These are phyloP conservation scores for Drosophila navojoa DNA, from an alignment of 1,140 invertebrate genomes.

Conservation along the genomic window DNA sequence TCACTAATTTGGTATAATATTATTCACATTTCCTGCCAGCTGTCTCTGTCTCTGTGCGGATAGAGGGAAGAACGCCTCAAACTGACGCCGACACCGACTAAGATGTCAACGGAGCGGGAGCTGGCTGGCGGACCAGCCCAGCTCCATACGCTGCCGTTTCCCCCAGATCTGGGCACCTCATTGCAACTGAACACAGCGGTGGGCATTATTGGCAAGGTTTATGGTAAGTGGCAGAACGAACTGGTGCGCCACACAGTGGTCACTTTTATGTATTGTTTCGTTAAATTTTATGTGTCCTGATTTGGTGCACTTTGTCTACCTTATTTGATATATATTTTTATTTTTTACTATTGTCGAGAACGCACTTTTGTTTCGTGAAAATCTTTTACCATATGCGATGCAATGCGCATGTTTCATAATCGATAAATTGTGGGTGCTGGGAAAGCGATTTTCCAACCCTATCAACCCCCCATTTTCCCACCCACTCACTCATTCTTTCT, in stretches of 20 bases:
- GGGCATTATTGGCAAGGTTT: slow-evolving; percentile 86
- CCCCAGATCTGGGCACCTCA: slow-evolving; percentile 85
- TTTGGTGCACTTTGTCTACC: slow-evolving; percentile 55
- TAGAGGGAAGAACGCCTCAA: slow-evolving; percentile 69
- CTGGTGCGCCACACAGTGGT: background rate
- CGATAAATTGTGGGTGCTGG: slow-evolving; percentile 55
- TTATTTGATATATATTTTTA: slow-evolving; percentile 22
- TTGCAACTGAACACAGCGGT: slow-evolving; percentile 86
- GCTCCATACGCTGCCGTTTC: slow-evolving; percentile 84
- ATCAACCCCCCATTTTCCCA: background rate
- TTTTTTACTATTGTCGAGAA: slow-evolving; percentile 42
- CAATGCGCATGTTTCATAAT: slow-evolving; percentile 74
- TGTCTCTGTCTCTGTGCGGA: slow-evolving; percentile 38
- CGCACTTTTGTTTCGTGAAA: slow-evolving; percentile 63
- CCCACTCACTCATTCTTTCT: background rate
- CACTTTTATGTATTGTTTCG: slow-evolving; percentile 1
- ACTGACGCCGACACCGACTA: slow-evolving; percentile 83
- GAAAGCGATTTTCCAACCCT: slow-evolving; percentile 74
- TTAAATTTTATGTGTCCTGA: slow-evolving; percentile 12
- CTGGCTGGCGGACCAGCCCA: slow-evolving; percentile 84
- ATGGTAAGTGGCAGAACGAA: slow-evolving; percentile 81
- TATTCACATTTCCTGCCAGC: slow-evolving; percentile 38
- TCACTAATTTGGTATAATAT: slow-evolving; percentile 23
- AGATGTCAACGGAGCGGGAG: slow-evolving; percentile 84
- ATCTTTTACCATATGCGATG: slow-evolving; percentile 53